Base-by-base conservation (phyloP, 2,113 vertebrate genomes). In the Acanthisitta chloris region DNA sequence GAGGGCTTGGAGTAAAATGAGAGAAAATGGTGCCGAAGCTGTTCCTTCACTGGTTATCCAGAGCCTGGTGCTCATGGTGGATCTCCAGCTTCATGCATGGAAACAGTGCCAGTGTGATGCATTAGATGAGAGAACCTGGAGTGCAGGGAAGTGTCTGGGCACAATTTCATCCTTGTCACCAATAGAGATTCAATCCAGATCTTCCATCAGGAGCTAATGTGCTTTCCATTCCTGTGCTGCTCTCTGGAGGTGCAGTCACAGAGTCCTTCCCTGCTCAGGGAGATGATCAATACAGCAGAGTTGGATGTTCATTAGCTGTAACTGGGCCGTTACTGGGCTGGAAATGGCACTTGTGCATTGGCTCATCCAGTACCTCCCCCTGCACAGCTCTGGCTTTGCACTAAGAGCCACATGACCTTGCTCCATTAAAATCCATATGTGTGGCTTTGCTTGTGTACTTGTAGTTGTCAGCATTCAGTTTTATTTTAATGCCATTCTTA, bases 261-360 rank as follows among this genome's bases (percentile, higher is more conserved):
- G 45, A 59, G 54, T 62, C n/a, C 26, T 84, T 10, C 57, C 66
- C 74, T 80, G 91, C 9, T 7, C 7, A 3, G 45, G 70, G 70
- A 88, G 45, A 19, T 80, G 87, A 92, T 97, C 85, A 92, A 42
- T 88, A 88, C 86, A 70, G n/a, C 66, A 25, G 81, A 88, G 91
- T 45, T 90, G 79, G 73, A 73, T 92, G 74, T 54, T 94, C 54
- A 66, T 96, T 88, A 90, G 58, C 58, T 77, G 58, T 54, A 59
- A 70, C 58, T 33, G 48, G 19, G 33, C 70, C 0, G 5, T 49
- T 69, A 54, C 49, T 45, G 62, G 77, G 54, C 90, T 91, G 81
- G 81, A 85, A 92, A 59, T 4, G 7, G 62, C 62, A 70, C 12
- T 83, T 87, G 24, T 62, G 49, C 71, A 62, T 70, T 48, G 3